Conservation (phyloP, 2,888 invertebrate genomes). For the Orthonevra nobilis region DNA sequence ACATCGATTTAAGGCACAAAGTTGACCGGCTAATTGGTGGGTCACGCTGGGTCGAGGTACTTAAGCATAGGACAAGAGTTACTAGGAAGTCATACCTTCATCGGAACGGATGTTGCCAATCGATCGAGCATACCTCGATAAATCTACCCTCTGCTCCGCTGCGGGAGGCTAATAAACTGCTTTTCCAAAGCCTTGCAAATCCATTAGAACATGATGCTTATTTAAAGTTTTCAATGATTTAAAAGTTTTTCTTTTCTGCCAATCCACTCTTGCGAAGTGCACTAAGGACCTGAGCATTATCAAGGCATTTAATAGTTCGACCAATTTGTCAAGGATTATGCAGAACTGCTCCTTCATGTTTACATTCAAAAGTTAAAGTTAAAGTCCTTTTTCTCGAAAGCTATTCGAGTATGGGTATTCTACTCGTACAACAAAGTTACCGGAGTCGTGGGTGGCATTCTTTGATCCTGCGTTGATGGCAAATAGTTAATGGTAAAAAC, state of each 20-base stretch:
- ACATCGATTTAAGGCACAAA: not conserved
- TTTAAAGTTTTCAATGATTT: conserved; percentile 44
- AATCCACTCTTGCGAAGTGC: not conserved
- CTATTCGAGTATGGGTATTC: too few species aligned
- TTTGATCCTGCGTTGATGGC: conserved; percentile 47
- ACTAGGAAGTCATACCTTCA: too few species aligned
- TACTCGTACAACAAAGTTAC: too few species aligned
- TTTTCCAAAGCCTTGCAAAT: conserved; percentile 26
- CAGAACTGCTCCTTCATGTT: conserved; percentile 13
- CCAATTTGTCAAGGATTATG: conserved; percentile 57
- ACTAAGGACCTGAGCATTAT: conserved; percentile 35
- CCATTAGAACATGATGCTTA: conserved; percentile 49
- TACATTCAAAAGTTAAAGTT: conserved; percentile 24
- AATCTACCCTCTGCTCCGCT: too few species aligned
- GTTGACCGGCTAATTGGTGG: not conserved
- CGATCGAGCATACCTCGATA: conserved; percentile 30
- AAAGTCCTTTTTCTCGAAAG: too few species aligned
- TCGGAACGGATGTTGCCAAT: conserved; percentile 37
- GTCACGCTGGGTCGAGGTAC: not conserved
- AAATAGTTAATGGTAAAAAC: conserved; percentile 59
- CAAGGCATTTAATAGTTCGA: conserved; percentile 33
- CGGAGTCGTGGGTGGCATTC: not conserved
- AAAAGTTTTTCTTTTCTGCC: not conserved
- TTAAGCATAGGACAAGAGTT: not conserved
- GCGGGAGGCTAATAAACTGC: conserved; percentile 33